Evolutionary conservation across 2,113 vertebrate genomes (phyloP), one percentile per base, ranked within the genome.

Genomic region (Rutilus rutilus): DNA sequence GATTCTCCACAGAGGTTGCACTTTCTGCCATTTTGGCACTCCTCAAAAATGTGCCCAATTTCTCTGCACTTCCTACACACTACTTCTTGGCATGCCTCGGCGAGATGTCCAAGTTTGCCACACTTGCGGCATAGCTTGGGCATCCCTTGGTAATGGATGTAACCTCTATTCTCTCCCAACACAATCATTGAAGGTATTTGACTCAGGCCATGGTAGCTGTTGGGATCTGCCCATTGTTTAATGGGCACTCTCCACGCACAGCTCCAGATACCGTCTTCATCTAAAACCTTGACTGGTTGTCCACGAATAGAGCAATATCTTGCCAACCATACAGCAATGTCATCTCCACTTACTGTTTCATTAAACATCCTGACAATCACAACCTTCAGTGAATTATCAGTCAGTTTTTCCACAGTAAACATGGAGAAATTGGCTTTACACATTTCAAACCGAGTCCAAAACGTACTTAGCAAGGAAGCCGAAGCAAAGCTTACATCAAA

Each of bases 351-450:
- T 1, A 87, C 81, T 3, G 62, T 87, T 60, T 87, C 81, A 78
- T 84, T 78, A 21, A 87, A 84, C 86, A 87, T 84, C 45, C 81
- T 71, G 11, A 83, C 86, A 71, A 71, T 36, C 0, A 82, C 85
- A 4, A 67, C 8, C 69, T 86, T 86, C 0, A 59, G 9, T 7
- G 77, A 23, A 7, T 73, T 11, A 14, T 62, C 59, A 0, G 59
- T 12, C 10, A 12, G 59, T 25, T 62, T 25, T 25, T 25, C 10
- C n/a, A 62, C 59, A 25, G 10, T 25, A 0, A 25, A 62, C 59
- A 62, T 25, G 45, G 45, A 25, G n/a, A 59, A 59, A 19, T 23
- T 19, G 19, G 54, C 54, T 11, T 62, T 62, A 5, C 1, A 62
- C 1, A 11, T 4, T 4, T 62, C 23, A n/a, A 2, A 47, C 9